A percentile compares a stretch with the other conserved stretches of the same genome.
Evolutionary conservation across 2,797 vertebrate genomes (phyloP).

Genomic region (Anguilla megastoma): DNA sequence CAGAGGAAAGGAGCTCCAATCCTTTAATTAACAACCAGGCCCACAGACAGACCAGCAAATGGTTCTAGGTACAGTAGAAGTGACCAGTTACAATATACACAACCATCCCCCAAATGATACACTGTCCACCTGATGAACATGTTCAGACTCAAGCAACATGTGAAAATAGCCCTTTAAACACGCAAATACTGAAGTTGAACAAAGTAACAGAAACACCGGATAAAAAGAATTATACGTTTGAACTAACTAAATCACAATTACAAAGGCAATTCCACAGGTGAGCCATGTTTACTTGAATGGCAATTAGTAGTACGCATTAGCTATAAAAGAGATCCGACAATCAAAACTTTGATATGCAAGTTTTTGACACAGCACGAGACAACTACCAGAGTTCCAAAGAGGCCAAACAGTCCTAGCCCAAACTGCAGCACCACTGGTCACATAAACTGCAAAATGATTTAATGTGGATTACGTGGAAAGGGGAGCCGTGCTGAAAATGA

Average conservation of each 20-base stretch:
- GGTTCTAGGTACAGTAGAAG: not conserved
- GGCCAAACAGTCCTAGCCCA: no score
- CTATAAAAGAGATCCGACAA: no score
- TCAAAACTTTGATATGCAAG: no score
- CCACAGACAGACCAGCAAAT: not conserved
- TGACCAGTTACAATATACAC: not conserved
- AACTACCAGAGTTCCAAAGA: no score
- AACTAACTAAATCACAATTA: not conserved
- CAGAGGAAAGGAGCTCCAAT: conserved; percentile 47
- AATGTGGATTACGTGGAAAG: no score
- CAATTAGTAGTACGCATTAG: no score
- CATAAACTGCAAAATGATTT: no score
- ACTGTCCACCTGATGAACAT: not conserved
- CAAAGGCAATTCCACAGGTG: not conserved
- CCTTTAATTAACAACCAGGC: conserved; percentile 44
- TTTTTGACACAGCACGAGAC: no score
- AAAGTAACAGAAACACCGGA: not conserved
- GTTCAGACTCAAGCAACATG: not conserved
- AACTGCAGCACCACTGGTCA: no score
- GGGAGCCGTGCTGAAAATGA: no score
- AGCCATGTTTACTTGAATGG: no score
- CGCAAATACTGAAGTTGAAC: not conserved
- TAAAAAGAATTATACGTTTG: not conserved
- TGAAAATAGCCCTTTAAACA: not conserved
- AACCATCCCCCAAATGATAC: not conserved